Evolutionary conservation across 1,140 invertebrate species (phyloP), one percentile per base, ranked within the genome.

Genomic region (Drosophila pallidifrons): DNA sequence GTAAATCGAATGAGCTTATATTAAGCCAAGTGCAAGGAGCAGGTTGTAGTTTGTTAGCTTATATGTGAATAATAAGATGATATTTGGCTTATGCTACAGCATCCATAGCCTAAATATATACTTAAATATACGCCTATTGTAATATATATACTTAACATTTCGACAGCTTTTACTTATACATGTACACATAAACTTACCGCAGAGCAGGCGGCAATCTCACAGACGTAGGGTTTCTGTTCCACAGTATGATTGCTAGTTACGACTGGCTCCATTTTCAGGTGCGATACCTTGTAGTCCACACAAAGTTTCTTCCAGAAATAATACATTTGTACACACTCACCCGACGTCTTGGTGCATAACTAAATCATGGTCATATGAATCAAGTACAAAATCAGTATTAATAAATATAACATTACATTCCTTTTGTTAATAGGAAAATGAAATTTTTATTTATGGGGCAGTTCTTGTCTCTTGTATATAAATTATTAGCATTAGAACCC

Each of bases 301-400:
- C 97, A 98, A 11, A 98, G 95, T 93, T 98, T 98, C 93, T 99
- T 99, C 99, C 99, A 99, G 80, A 99, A 95, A 93, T 99, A 99
- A 93, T 99, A 99, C 93, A 99, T 99, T 94, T 99, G 97, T 80
- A 99, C 94, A 94, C 98, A 99, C 90, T 99, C 97, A 91, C 98
- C 98, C 3, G 96, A 95, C 51, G 96, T 95, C 94, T 99, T 99
- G 20, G 96, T 96, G 82, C 94, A 95, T 83, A 98, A 94, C 96
- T 98, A 92, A 93, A 93, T 6, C 2, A 43, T 3, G 11, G 93
- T 6, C 2, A 43, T 3, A 15, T 55, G 30, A 35, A 38, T 52
- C 30, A 32, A 6, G 30, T 32, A 25, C 6, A 32, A 32, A 32
- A 32, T 32, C 5, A 5, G 30, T 32, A 32, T 32, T 32, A 8